phyloP scores from a whole-genome alignment of 2,797 vertebrate genomes.

The Lepus oiostolus region DNA sequence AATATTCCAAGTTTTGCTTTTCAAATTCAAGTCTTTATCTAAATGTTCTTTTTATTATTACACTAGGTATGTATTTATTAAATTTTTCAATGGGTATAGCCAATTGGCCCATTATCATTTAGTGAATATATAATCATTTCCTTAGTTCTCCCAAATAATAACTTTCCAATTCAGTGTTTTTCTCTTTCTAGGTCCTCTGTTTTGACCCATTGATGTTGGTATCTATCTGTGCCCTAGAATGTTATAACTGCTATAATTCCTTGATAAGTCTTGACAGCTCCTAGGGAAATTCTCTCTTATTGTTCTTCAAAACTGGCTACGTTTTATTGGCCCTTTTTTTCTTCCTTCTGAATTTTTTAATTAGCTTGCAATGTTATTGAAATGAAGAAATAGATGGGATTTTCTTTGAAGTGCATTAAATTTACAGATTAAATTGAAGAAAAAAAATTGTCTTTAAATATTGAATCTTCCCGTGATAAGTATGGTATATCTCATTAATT shows the following conservation, averaged over 20 bases:
- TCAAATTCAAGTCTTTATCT: slow-evolving; percentile 13
- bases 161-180: background rate
- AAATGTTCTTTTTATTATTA: slow-evolving; percentile 7
- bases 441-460: slow-evolving; percentile 37
- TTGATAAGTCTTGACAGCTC: slow-evolving; percentile 2
- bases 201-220: background rate
- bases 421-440: background rate
- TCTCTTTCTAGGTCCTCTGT: background rate
- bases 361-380: slow-evolving; percentile 41
- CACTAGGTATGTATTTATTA: background rate
- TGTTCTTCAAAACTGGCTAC: background rate
- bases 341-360: slow-evolving; percentile 1
- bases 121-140: background rate
- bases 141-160: background rate
- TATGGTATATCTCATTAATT: slow-evolving; percentile 43
- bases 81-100: slow-evolving; percentile 1
- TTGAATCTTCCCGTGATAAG: background rate
- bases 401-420: slow-evolving; percentile 51
- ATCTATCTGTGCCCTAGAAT: background rate
- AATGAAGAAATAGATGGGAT: slow-evolving; percentile 22
- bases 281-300: slow-evolving; percentile 8
- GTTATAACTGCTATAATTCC: background rate
- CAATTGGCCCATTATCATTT: background rate
- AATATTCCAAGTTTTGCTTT: slow-evolving; percentile 16
- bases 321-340: background rate